Evolutionary conservation across 1,140 invertebrate species (phyloP), one percentile per base, ranked within the genome.

Genomic region (Dreissena polymorpha): DNA sequence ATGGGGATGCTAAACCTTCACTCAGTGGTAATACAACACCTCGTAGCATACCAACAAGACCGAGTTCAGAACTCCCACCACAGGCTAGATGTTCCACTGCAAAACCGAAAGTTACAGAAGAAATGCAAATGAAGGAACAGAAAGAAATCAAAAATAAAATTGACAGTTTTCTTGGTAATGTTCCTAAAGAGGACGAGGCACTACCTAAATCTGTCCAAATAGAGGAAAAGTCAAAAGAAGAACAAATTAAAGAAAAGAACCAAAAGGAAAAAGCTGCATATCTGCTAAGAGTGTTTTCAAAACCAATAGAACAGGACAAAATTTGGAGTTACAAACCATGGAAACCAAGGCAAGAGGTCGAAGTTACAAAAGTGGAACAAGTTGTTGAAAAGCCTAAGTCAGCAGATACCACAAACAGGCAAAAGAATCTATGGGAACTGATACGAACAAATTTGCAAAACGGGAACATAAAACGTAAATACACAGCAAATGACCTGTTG

Each of bases 401-500:
- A 50, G 78, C 53, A 23, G 70, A 83, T 57, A 70, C 71, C 63
- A 12, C 64, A 14, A 69, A 73, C 39, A 69, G 79, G 14, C 39
- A 68, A 23, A 86, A 86, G 51, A 82, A 83, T 64, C 55, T 84
- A 50, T 86, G 85, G 88, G 69, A 87, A 82, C 83, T 86, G 23
- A 89, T 87, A 14, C 74, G 80, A 69, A 80, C 85, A 10, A 84
- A 80, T 63, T 65, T 87, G 23, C 57, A 87, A 63, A 85, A 85
- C 67, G 85, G 85, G 3, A 73, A 86, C 39, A 69, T 79, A 13
- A 87, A 87, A 50, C 68, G 84, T 55, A 86, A 84, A 14, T 86
- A 86, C 72, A 88, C 86, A 14, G 85, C 89, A 0, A 87, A 86
- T 79, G 83, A 91, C 55, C 85, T 90, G 13, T 83, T 90, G 5